Base-by-base conservation (phyloP, 1,140 invertebrate species). In the Bicyclus anynana region DNA sequence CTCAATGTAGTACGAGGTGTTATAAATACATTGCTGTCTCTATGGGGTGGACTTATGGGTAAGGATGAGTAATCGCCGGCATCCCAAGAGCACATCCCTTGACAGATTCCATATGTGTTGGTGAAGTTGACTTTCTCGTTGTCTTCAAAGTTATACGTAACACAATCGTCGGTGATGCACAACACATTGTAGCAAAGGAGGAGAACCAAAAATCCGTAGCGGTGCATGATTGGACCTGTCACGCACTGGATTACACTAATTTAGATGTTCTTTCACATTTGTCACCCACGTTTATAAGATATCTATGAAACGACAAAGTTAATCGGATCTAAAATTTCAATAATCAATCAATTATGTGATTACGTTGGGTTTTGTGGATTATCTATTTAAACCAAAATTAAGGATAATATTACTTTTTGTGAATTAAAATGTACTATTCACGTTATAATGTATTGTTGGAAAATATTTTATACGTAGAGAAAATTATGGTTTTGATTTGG, bases 241-340 rank as follows among this genome's bases (percentile, higher is more conserved):
- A 47, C n/a, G 17, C n/a, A 26, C 44, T 35, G 18, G 35, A 40
- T 23, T 53, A 35, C 4, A 42, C 23, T 23, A 27, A 53, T 42
- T 42, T 35, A 42, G 18, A 53, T 38, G 20, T 29, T 42, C 23
- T 53, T 38, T 42, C 5, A 42, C 12, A 44, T 53, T 53, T 42
- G n/a, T 21, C 16, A 21, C 7, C 14, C 21, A 51, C n/a, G n/a
- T n/a, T n/a, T n/a, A n/a, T n/a, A n/a, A 62, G 65, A 67, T 67
- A 67, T 38, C 18, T 35, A 1, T 20, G 40, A 54, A 55, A 44
- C 23, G 52, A 53, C 40, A 53, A 53, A 17, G 13, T 13, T 14
- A 29, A 44, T 53, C 26, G 38, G 33, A 46, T 53, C 16, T 37
- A 14, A 53, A 29, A 27, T 46, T 53, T 13, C 38, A 29, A 2